Base-by-base conservation (phyloP, 2,113 vertebrate genomes). In the Mastomys coucha region DNA sequence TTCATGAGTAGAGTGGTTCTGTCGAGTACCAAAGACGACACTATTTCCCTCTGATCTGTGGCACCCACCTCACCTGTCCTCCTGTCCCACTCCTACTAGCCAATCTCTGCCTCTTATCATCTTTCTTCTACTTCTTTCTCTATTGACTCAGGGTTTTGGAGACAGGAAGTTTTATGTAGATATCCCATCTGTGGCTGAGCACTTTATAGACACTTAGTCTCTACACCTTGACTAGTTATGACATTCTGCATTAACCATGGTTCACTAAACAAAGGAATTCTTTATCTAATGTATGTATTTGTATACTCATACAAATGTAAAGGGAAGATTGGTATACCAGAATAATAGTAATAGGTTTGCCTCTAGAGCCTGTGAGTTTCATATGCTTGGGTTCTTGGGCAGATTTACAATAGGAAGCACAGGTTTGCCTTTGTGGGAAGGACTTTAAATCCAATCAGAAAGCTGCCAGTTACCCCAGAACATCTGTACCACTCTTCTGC, bases 11-110 rank as follows among this genome's bases (percentile, higher is more conserved):
- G 36, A 84, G 22, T 16, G 7, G 2, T 16, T 84, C n/a, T 84
- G 56, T 63, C 2, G 3, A 60, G 5, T 13, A n/a, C 10, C 20
- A 81, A 36, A n/a, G 31, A 36, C 53, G 20, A 14, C 11, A 58
- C 33, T 58, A 22, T 84, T 39, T 60, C 0, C 24, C 1, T 60
- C 56, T 84, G 24, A 12, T 42, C 24, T 63, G 36, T 42, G 13
- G 20, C 12, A 2, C 16, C 5, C n/a, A 60, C 7, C 53, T 13
- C 20, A 58, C 12, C 5, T 4, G 14, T 22, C 39, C 10, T 1
- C 56, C 19, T 82, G n/a, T 1, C 12, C 11, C 80, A 60, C 24
- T 14, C 60, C 33, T 12, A 58, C 36, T 3, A 82, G 11, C 53
- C 53, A 60, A 14, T 39, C 12, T 60, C 6, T 82, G 80, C 36